Percentiles rank a stretch among this genome's conserved stretches.
Evolutionary conservation across 30 jellyfish, hydroid and myxozoan genomes (phyloP).

Genomic region (Sanderia malayensis): DNA sequence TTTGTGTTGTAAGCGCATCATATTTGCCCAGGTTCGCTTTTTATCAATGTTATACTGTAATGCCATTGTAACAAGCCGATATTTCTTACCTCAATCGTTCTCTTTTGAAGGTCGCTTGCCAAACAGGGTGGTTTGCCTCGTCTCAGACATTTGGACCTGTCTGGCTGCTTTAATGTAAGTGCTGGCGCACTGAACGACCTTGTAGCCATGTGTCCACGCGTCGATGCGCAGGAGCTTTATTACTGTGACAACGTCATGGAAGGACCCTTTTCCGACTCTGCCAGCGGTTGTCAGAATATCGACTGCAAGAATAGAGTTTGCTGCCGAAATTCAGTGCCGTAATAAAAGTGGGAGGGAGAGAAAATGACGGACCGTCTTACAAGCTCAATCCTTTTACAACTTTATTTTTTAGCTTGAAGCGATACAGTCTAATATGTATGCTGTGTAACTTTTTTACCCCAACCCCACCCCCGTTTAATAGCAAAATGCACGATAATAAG

Average conservation of each 20-base stretch:
- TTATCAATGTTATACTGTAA: too few relatives aligned
- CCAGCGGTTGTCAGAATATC: constrained; percentile 93
- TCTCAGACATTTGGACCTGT: constrained; percentile 78
- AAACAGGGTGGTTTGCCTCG: constrained; percentile 78
- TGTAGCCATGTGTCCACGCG: constrained; percentile 55
- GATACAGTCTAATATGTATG: too few relatives aligned
- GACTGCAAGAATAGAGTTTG: constrained; percentile 87
- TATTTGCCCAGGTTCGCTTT: too few relatives aligned
- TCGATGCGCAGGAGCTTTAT: constrained; percentile 65
- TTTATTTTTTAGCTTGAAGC: too few relatives aligned
- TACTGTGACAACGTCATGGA: constrained; percentile 89
- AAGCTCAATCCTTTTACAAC: too few relatives aligned
- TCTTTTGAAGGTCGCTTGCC: constrained; percentile 71
- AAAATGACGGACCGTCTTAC: background rate
- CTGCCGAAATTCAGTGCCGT: constrained; percentile 64
- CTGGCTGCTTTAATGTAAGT: constrained; percentile 89
- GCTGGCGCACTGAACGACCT: constrained; percentile 67
- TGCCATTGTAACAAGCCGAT: background rate
- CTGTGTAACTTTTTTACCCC: too few relatives aligned
- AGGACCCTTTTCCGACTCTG: constrained; percentile 65
- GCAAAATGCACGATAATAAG: too few relatives aligned
- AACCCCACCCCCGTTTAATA: too few relatives aligned
- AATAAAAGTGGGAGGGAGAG: too few relatives aligned
- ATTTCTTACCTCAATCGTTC: background rate
- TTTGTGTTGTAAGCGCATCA: too few relatives aligned